Conservation (phyloP, 1,140 invertebrate genomes). For the Papilio glaucus region DNA sequence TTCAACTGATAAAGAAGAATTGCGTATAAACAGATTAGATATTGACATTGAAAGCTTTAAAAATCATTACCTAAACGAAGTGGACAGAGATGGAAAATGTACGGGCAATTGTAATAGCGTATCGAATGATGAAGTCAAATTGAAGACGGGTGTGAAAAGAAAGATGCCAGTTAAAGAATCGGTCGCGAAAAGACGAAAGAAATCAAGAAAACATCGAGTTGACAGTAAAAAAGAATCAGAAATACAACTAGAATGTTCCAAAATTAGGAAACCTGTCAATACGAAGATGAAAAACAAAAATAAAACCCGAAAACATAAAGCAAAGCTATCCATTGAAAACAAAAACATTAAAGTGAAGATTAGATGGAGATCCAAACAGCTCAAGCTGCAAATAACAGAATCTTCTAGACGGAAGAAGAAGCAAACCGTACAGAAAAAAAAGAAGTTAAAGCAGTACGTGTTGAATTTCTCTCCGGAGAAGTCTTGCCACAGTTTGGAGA, state of each 20-base stretch:
- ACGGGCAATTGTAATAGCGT: slow-evolving; percentile 43
- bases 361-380: slow-evolving; percentile 48
- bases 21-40: slow-evolving; percentile 47
- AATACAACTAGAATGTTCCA: neutral
- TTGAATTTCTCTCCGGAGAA: slow-evolving; percentile 46
- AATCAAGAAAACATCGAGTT: slow-evolving; percentile 25
- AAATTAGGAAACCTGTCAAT: too few species aligned
- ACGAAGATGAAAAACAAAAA: slow-evolving; percentile 36
- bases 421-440: slow-evolving; percentile 40
- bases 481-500: slow-evolving; percentile 39
- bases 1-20: slow-evolving; percentile 51
- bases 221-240: neutral
- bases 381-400: slow-evolving; percentile 53
- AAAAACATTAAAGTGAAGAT: slow-evolving; percentile 61
- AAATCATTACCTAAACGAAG: slow-evolving; percentile 64
- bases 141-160: slow-evolving; percentile 31
- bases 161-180: slow-evolving; percentile 25
- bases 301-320: slow-evolving; percentile 35
- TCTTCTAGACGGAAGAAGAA: slow-evolving; percentile 42
- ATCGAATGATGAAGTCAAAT: slow-evolving; percentile 34
- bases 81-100: slow-evolving; percentile 48
- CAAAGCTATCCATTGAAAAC: slow-evolving; percentile 51
- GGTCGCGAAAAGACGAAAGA: slow-evolving; percentile 39
- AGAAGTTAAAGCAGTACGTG: slow-evolving; percentile 60
- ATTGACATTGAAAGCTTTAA: slow-evolving; percentile 70